A percentile compares a stretch with the other conserved stretches of the same genome.
phyloP scores from a whole-genome alignment of 1,140 invertebrate genomes.

The Contarinia nasturtii region DNA sequence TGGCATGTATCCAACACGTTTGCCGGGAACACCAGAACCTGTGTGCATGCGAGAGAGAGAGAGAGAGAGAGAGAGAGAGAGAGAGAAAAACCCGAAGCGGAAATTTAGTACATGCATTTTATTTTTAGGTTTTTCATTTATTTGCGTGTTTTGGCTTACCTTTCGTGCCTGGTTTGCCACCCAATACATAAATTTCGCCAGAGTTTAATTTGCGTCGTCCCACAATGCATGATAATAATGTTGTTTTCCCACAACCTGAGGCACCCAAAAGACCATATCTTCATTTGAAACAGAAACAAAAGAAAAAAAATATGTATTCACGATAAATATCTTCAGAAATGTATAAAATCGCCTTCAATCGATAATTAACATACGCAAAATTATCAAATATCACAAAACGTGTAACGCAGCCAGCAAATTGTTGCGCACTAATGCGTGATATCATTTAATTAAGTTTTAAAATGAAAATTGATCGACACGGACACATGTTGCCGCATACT shows the following conservation, averaged over 20 bases:
- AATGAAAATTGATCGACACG: too few species aligned
- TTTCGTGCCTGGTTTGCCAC: conserved; percentile 60
- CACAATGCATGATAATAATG: conserved; percentile 65
- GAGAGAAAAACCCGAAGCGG: too few species aligned
- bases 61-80: too few species aligned
- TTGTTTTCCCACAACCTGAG: conserved; percentile 71
- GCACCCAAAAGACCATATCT: conserved; percentile 69
- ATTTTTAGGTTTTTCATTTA: too few species aligned
- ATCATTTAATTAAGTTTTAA: too few species aligned
- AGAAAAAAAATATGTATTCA: neutral
- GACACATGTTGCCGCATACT: too few species aligned
- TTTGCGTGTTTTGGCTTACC: conserved; percentile 22
- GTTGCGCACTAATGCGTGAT: too few species aligned
- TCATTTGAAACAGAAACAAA: too few species aligned
- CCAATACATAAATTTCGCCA: conserved; percentile 66
- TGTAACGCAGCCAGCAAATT: too few species aligned
- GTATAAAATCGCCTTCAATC: neutral
- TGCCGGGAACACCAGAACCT: conserved; percentile 72
- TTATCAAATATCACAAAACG: too few species aligned
- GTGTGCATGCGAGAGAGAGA: conserved; percentile 4
- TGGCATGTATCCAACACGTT: conserved; percentile 65
- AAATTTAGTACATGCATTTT: too few species aligned
- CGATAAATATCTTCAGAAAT: neutral
- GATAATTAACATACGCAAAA: too few species aligned
- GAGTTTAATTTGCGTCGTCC: conserved; percentile 54